A percentile compares a stretch with the other conserved stretches of the same genome.
These are phyloP conservation scores for Nemapogon koenigi DNA, from an alignment of 2,888 invertebrate species.

Conservation along the genomic window DNA sequence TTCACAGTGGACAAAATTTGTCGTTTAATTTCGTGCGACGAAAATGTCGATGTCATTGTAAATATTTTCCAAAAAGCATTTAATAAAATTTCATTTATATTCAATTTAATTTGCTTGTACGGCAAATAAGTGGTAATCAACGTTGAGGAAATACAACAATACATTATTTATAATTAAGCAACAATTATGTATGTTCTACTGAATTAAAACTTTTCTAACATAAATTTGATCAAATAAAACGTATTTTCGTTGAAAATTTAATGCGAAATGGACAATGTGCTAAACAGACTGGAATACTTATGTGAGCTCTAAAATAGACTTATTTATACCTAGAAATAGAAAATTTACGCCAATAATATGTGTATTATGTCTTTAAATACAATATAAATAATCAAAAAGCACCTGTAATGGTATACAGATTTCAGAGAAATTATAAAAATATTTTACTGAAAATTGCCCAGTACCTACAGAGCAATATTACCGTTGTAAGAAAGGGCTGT, in stretches of 20 bases:
- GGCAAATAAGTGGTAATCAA: no score
- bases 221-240: no score
- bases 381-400: not conserved
- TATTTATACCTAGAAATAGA: not conserved
- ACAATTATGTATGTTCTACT: no score
- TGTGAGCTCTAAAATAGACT: conserved; percentile 30
- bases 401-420: no score
- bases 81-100: conserved; percentile 22
- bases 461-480: not conserved
- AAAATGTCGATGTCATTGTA: conserved; percentile 18
- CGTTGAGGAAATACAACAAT: no score
- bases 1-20: conserved; percentile 12
- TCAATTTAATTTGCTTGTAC: no score
- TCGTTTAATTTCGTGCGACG: conserved; percentile 18
- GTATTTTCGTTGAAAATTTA: no score
- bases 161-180: no score
- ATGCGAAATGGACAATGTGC: conserved; percentile 40
- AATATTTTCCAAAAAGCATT: conserved; percentile 22
- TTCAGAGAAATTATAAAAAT: no score
- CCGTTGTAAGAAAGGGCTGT: not conserved
- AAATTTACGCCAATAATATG: not conserved
- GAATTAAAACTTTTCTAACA: no score
- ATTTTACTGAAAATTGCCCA: not conserved
- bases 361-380: not conserved
- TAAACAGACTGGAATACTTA: conserved; percentile 54